Conservation (phyloP, 2,113 vertebrate species). For the Python bivittatus region DNA sequence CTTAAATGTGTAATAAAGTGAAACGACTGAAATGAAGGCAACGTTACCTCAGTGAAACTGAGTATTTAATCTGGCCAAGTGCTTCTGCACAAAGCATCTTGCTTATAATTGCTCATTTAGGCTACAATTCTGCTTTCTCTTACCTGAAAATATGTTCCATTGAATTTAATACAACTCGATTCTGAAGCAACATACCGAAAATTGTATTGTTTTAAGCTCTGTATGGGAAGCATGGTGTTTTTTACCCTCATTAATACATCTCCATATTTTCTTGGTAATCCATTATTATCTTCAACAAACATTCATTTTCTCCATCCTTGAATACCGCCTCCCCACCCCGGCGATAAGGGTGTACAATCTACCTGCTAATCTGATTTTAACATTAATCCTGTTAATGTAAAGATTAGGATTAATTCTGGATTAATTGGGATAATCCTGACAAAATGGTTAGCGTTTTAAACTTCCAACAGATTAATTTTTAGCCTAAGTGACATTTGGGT, state of each 20-base stretch:
- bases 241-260: not conserved
- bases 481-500: not conserved
- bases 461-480: conserved; percentile 33
- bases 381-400: conserved; percentile 68
- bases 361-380: conserved; percentile 61
- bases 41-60: not conserved
- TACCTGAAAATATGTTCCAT: not conserved
- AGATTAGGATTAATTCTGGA: conserved; percentile 66
- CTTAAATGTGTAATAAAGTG: not conserved
- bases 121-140: not conserved
- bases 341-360: conserved; percentile 41
- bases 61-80: not conserved
- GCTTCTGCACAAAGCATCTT: not conserved
- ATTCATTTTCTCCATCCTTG: not conserved
- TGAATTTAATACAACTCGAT: not conserved
- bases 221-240: not conserved
- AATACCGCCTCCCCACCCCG: not conserved
- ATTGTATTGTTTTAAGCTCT: not conserved
- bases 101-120: not conserved
- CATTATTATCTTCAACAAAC: not conserved
- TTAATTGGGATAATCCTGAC: conserved; percentile 74
- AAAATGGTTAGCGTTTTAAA: conserved; percentile 61
- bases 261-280: not conserved
- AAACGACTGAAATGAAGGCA: not conserved
- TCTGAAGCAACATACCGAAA: not conserved